Base-by-base conservation (phyloP, 2,113 vertebrate genomes). In the Myiopsitta monachus region DNA sequence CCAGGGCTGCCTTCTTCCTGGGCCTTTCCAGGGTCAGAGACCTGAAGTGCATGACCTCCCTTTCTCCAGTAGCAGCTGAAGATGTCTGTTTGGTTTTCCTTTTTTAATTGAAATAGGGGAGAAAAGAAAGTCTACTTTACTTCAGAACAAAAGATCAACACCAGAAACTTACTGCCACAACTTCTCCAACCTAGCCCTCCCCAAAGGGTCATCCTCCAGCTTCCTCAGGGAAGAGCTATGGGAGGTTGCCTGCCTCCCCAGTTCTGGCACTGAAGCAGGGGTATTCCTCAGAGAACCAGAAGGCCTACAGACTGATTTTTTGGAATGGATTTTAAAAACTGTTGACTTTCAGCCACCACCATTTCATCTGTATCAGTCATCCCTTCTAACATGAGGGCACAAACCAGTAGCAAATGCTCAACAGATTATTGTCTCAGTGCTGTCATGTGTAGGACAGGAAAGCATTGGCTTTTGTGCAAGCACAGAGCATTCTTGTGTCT, bases 11-110 rank as follows among this genome's bases (percentile, higher is more conserved):
- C 23, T 90, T 95, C 92, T 95, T 94, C 43, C 51, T 57, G 15
- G 38, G 27, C 69, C 68, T 92, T 96, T 91, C 84, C 76, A 93
- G 90, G 84, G 21, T 54, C 16, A 10, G 44, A 89, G 59, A 51
- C 33, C 44, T 67, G 67, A 96, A 46, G 10, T 39, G 2, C 9
- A 46, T 24, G 14, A 63, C 36, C 8, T 73, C 19, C 24, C 6
- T 75, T 81, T 69, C 49, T 80, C 14, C 36, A 87, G 44, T 19
- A 47, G 52, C 38, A 96, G 78, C 46, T 81, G 76, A 87, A 95
- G 41, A 87, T 78, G 36, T 70, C 86, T 92, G 24, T 38, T 90
- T 93, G 39, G 23, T 51, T 78, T 62, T 27, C 27, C 23, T 44
- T n/a, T 63, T 74, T 31, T 2, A 69, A 44, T 28, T 44, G 43